Evolutionary conservation across 35 echinoderm and acorn worm genomes (phyloP).

Genomic region (Apostichopus japonicus): DNA sequence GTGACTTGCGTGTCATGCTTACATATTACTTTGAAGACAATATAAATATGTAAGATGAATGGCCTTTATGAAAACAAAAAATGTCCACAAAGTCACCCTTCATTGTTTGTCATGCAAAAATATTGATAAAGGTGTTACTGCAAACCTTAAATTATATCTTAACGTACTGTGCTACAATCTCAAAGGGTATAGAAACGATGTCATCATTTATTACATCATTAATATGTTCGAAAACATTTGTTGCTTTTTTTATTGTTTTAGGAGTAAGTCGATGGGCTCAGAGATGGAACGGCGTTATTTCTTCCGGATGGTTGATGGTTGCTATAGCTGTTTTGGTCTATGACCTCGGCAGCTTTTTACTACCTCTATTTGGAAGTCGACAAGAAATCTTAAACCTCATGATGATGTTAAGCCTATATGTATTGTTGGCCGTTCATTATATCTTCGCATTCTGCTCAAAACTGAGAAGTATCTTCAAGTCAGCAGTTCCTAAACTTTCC

Average conservation of each 20-base stretch:
- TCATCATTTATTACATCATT: too few species aligned
- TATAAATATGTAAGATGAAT: too few species aligned
- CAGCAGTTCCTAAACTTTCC: not conserved
- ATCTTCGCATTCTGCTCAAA: slow-evolving; percentile 11
- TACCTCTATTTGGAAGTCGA: not conserved
- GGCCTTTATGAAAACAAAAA: too few species aligned
- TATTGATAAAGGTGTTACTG: too few species aligned
- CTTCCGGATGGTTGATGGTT: not conserved
- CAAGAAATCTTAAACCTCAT: not conserved
- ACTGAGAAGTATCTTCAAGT: not conserved
- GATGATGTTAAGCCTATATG: not conserved
- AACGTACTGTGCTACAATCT: too few species aligned
- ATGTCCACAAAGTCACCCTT: too few species aligned
- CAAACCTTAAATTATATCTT: too few species aligned
- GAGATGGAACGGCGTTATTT: not conserved
- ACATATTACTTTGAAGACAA: too few species aligned
- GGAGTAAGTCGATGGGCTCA: not conserved
- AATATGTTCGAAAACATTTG: not conserved
- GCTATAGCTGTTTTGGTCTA: not conserved
- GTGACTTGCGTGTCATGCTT: too few species aligned
- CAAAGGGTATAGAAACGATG: too few species aligned
- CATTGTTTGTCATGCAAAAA: too few species aligned
- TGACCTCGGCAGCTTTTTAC: not conserved
- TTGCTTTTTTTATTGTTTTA: not conserved
- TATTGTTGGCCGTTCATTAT: not conserved